Evolutionary conservation across 2,113 vertebrate genomes (phyloP).

Genomic region (Ictalurus punctatus): DNA sequence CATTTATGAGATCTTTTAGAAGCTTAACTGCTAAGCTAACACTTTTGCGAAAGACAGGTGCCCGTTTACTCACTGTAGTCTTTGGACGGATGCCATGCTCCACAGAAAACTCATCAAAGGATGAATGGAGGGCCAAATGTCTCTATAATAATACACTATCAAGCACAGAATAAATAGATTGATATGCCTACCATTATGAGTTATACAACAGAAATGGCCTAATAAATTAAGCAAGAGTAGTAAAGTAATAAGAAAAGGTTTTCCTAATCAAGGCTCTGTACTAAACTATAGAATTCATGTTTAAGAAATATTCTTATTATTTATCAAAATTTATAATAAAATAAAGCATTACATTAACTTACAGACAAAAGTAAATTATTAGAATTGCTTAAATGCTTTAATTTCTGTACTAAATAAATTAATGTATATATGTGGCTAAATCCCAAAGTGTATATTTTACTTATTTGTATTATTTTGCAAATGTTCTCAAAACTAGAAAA

Average conservation of each 20-base stretch:
- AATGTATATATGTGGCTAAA: background rate
- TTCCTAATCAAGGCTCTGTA: background rate
- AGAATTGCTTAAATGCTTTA: background rate
- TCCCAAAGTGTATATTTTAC: background rate
- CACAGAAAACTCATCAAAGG: conserved; percentile 6
- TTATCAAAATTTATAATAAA: background rate
- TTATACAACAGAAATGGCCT: background rate
- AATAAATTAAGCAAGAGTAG: background rate
- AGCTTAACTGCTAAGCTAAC: conserved; percentile 30
- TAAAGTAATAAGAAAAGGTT: background rate
- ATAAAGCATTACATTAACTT: background rate
- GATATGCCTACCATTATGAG: background rate
- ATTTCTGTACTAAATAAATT: background rate
- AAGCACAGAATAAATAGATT: conserved; percentile 4
- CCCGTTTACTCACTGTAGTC: background rate
- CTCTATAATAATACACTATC: conserved; percentile 4
- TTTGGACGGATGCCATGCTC: conserved; percentile 38
- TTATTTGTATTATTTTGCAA: background rate
- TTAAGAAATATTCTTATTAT: background rate
- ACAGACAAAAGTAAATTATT: background rate
- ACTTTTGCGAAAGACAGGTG: conserved; percentile 24
- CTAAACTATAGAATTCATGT: background rate
- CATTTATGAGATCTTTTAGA: background rate
- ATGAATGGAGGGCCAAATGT: conserved; percentile 6
- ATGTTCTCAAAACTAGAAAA: background rate